Conservation (phyloP, 2,113 vertebrate species). For the Tautogolabrus adspersus region DNA sequence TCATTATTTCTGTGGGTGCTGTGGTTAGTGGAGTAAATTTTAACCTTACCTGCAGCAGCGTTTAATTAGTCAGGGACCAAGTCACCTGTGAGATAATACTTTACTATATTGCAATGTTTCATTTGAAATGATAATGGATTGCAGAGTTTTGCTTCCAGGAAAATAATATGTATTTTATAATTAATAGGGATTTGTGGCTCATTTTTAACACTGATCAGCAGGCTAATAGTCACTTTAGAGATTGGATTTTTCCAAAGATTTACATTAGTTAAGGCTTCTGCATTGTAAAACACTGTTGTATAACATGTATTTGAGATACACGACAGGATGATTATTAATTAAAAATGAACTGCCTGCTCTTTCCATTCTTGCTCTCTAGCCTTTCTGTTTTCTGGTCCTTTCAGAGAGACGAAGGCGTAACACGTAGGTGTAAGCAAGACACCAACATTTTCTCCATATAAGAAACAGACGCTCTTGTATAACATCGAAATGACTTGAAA, state of each 20-base stretch:
- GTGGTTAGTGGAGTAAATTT: background rate
- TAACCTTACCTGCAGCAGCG: conserved; percentile 7
- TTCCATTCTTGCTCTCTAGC: background rate
- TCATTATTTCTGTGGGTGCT: background rate
- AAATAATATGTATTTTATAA: conserved; percentile 19
- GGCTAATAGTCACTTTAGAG: background rate
- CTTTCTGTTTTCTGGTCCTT: background rate
- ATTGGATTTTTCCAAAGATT: conserved; percentile 24
- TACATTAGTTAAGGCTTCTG: conserved; percentile 11
- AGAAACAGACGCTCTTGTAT: conserved; percentile 17
- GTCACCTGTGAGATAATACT: background rate
- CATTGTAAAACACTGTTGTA: conserved; percentile 13
- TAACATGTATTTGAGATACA: conserved; percentile 8
- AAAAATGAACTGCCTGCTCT: conserved; percentile 11
- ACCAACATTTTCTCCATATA: conserved; percentile 14
- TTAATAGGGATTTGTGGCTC: conserved; percentile 4
- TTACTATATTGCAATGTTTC: conserved; percentile 4
- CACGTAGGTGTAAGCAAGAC: conserved; percentile 27
- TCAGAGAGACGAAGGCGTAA: conserved; percentile 10
- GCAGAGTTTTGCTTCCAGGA: background rate
- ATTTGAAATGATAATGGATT: conserved; percentile 17
- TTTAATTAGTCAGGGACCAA: conserved; percentile 45
- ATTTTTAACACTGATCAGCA: background rate
- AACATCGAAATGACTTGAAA: conserved; percentile 4
- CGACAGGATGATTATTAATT: conserved; percentile 11